Evolutionary conservation across 2,797 vertebrate species (phyloP).

Genomic region (Danionella dracula): DNA sequence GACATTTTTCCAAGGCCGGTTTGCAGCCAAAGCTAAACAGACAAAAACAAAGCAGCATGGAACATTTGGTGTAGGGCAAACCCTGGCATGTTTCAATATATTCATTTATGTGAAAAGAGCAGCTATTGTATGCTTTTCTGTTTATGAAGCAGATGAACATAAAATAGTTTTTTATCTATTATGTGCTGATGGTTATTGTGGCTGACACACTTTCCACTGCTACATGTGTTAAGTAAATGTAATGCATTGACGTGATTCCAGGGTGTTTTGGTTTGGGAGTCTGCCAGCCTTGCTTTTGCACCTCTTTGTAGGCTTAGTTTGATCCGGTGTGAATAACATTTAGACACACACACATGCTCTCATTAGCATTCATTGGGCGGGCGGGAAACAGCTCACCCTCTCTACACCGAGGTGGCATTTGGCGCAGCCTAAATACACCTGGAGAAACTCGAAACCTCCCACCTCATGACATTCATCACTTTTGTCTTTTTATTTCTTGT

Average conservation of each 20-base stretch:
- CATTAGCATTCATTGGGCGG: slow-evolving; percentile 48
- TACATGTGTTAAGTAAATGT: slow-evolving; percentile 66
- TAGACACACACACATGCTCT: slow-evolving; percentile 60
- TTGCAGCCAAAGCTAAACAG: slow-evolving; percentile 13
- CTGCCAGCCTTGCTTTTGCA: slow-evolving; percentile 74
- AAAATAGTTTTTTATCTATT: slow-evolving; percentile 31
- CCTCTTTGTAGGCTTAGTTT: slow-evolving; percentile 75
- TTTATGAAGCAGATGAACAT: slow-evolving; percentile 22
- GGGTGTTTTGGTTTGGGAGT: slow-evolving; percentile 73
- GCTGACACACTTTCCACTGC: slow-evolving; percentile 58
- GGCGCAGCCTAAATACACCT: slow-evolving; percentile 72
- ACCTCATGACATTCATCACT: slow-evolving; percentile 37
- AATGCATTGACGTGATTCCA: slow-evolving; percentile 73
- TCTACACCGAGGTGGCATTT: slow-evolving; percentile 74
- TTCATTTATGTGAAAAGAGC: slow-evolving; percentile 25
- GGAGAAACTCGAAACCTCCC: slow-evolving; percentile 57
- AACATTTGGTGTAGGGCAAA: not conserved
- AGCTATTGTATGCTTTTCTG: slow-evolving; percentile 13
- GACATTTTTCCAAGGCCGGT: not conserved
- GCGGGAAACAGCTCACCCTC: slow-evolving; percentile 59
- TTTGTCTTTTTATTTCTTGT: slow-evolving; percentile 43
- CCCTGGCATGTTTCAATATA: slow-evolving; percentile 11
- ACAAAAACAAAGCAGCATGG: not conserved
- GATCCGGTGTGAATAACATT: slow-evolving; percentile 80
- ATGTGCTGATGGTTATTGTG: slow-evolving; percentile 43